Evolutionary conservation across 2,797 vertebrate genomes (phyloP).

Genomic region (Capromys pilorides): DNA sequence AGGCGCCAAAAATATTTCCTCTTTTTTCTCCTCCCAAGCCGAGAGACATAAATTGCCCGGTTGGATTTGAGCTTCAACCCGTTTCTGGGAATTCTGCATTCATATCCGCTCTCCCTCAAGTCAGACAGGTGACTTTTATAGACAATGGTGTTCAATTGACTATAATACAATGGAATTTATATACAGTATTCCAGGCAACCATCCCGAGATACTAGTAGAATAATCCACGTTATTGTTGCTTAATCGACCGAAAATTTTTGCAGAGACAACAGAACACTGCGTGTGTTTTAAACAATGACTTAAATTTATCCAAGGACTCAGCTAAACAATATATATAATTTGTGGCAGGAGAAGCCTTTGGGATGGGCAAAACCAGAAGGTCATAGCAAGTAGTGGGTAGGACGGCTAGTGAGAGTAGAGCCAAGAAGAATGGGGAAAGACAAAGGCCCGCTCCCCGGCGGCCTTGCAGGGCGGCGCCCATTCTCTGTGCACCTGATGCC

Average conservation of each 20-base stretch:
- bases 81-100: conserved; percentile 77
- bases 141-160: conserved; percentile 83
- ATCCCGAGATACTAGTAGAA: conserved; percentile 78
- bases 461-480: neutral
- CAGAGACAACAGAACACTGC: conserved; percentile 71
- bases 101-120: conserved; percentile 67
- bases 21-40: conserved; percentile 61
- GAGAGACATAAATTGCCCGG: conserved; percentile 75
- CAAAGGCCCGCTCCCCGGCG: accelerated
- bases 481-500: neutral
- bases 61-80: conserved; percentile 77
- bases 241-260: conserved; percentile 82
- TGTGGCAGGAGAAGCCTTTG: conserved; percentile 19
- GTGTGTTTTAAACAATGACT: conserved; percentile 76
- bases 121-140: conserved; percentile 82
- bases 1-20: conserved; percentile 65
- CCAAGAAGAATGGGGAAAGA: neutral
- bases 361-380: conserved; percentile 35
- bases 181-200: conserved; percentile 74
- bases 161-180: conserved; percentile 79
- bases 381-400: accelerated
- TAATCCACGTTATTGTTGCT: conserved; percentile 82
- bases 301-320: conserved; percentile 70
- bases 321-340: conserved; percentile 61
- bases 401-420: neutral